Base-by-base conservation (phyloP, 2,113 vertebrate species). In the Mola mola region DNA sequence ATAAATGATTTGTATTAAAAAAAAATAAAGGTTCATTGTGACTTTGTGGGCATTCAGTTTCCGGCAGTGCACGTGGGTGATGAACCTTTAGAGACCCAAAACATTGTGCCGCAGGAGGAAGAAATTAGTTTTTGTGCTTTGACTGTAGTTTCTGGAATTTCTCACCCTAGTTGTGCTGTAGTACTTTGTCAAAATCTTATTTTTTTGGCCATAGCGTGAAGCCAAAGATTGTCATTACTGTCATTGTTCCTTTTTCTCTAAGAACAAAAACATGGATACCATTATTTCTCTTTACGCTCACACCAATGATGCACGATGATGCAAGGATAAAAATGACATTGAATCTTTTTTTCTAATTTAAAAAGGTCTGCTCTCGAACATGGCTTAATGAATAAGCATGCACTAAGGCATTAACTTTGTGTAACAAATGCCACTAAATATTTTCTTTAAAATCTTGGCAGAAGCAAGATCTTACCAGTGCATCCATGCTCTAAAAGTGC, bases 201-300 rank as follows among this genome's bases (percentile, higher is more conserved):
- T 59, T 47, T 77, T 60, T 44, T 38, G 22, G 48, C 48, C 21
- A 22, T 24, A 25, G 50, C 40, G 34, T 46, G 2, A 47, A 67
- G 50, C 25, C 58, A 63, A 61, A 57, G 48, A 48, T 53, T 79
- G 28, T 69, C 64, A 73, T 65, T 42, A 25, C 40, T 42, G 33
- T 44, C 29, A 58, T 63, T 73, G 52, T 64, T 60, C 6, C 15
- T 49, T 51, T 51, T 59, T 41, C 2, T 29, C 16, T 22, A n/a
- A 59, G 28, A 7, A 10, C 17, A 4, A 56, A 65, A 50, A 34
- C 24, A 38, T 44, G 33, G 24, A 46, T 50, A 33, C 31, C 5
- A 8, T 9, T 8, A 37, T 56, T 58, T 38, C 49, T 37, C 25
- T 26, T n/a, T 25, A 8, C 3, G 1, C 37, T 34, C 19, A 33